Evolutionary conservation across 2,888 invertebrate species (phyloP).

Genomic region (Heliconius aoede): DNA sequence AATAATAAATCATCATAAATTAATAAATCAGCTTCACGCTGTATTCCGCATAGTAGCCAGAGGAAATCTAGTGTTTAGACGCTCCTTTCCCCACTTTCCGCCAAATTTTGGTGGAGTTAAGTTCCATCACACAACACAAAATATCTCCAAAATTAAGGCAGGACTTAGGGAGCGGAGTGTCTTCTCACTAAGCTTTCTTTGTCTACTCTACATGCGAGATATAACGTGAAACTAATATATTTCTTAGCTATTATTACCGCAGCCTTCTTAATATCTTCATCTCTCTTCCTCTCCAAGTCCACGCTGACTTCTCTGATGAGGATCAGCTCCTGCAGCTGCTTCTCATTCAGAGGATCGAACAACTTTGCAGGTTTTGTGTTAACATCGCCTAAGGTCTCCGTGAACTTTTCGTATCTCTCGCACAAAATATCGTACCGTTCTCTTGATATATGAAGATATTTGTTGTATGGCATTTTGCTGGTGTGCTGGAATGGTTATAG

Average conservation of each 20-base stretch:
- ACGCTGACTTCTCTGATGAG: conserved; percentile 66
- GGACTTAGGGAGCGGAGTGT: not conserved
- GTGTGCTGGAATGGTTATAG: not conserved
- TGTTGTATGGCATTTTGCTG: conserved; percentile 44
- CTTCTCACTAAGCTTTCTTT: not conserved
- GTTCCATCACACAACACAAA: not conserved
- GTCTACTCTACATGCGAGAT: not conserved
- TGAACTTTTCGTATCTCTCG: conserved; percentile 52
- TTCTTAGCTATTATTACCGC: conserved; percentile 47
- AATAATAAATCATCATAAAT: too few relatives aligned
- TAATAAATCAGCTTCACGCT: too few relatives aligned
- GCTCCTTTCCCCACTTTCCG: too few relatives aligned
- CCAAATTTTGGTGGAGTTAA: too few relatives aligned
- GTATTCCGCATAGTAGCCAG: too few relatives aligned
- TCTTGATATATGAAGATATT: conserved; percentile 46
- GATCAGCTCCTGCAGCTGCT: conserved; percentile 55
- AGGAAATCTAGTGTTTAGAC: too few relatives aligned
- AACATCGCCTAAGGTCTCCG: conserved; percentile 44
- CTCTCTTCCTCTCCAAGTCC: conserved; percentile 65
- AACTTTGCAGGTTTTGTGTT: conserved; percentile 54
- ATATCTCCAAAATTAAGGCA: not conserved
- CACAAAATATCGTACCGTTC: conserved; percentile 51
- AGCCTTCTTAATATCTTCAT: conserved; percentile 63
- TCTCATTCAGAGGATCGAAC: conserved; percentile 55
- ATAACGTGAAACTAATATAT: not conserved